phyloP scores from a whole-genome alignment of 2,888 invertebrate genomes.

The Mythimna pallens region DNA sequence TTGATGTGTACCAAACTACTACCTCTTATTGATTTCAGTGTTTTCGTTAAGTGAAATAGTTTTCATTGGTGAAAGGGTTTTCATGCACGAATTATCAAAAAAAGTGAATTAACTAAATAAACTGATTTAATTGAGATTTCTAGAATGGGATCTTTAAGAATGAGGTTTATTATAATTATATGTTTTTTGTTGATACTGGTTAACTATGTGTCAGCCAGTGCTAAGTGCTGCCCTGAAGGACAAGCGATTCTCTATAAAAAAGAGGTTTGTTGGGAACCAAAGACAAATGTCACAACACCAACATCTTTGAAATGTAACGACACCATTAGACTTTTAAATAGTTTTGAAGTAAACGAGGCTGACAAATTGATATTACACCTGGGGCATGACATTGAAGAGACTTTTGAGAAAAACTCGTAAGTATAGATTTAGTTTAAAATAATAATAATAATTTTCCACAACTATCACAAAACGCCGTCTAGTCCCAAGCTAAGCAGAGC shows the following conservation, averaged over 20 bases:
- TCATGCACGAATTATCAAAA: background rate
- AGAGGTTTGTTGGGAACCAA: slow-evolving; percentile 70
- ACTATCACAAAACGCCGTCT: too few relatives aligned
- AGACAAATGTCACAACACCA: slow-evolving; percentile 59
- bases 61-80: slow-evolving; percentile 3
- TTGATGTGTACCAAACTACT: background rate
- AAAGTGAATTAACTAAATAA: background rate
- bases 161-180: slow-evolving; percentile 23
- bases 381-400: slow-evolving; percentile 32
- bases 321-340: slow-evolving; percentile 36
- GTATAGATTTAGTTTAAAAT: slow-evolving; percentile 37
- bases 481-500: too few relatives aligned
- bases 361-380: slow-evolving; percentile 49
- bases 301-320: slow-evolving; percentile 59
- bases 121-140: background rate
- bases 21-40: too few relatives aligned
- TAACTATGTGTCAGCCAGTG: slow-evolving; percentile 27
- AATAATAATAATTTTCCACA: too few relatives aligned
- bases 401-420: slow-evolving; percentile 63
- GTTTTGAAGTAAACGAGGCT: slow-evolving; percentile 43
- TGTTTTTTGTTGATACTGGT: slow-evolving; percentile 7
- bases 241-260: slow-evolving; percentile 54
- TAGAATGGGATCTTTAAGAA: slow-evolving; percentile 44
- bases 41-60: too few relatives aligned
- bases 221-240: slow-evolving; percentile 65